Base-by-base conservation (phyloP, 2,888 invertebrate genomes). In the Allygus modestus region DNA sequence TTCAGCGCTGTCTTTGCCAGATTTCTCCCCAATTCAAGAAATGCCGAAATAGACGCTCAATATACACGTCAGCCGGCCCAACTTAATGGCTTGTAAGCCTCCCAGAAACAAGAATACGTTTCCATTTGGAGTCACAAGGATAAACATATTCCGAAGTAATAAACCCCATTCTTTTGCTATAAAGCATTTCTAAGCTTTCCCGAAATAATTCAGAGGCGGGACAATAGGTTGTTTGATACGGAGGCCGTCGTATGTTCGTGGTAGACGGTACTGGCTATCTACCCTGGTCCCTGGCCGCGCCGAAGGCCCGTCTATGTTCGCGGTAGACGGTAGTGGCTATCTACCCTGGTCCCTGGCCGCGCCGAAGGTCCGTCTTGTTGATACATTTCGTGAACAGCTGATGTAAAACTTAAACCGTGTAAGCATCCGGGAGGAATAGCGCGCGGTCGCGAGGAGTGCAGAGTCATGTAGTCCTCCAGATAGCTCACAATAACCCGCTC, bases 371-470 rank as follows among this genome's bases (percentile, higher is more conserved):
- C 15, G 31, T 15, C n/a, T 28, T 77, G 77, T 77, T 77, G 77
- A 77, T 77, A 77, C 77, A 77, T 77, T 77, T 77, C 77, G 77
- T 77, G 77, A 77, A 77, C 77, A 77, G 77, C 77, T 46, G 77
- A 77, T 77, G 77, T 77, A 77, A 77, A 77, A 77, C 77, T 77
- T 77, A 77, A 77, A 77, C 77, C 77, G 77, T 77, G 77, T 77
- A 77, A 77, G 77, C 77, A 77, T 77, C 28, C 28, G 46, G 46
- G 77, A 71, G 41, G 41, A 71, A 71, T 71, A 71, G 71, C 41
- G 37, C 33, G 28, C n/a, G n/a, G 73, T n/a, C 33, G 54, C 23
- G 79, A 41, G 51, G 37, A 79, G 79, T 79, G 79, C 79, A 79
- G 79, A 79, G 58, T 58, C 79, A 28, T 79, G 79, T 79, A 79